phyloP scores from a whole-genome alignment of 2,797 vertebrate species.

The Typhlichthys eigenmanni region DNA sequence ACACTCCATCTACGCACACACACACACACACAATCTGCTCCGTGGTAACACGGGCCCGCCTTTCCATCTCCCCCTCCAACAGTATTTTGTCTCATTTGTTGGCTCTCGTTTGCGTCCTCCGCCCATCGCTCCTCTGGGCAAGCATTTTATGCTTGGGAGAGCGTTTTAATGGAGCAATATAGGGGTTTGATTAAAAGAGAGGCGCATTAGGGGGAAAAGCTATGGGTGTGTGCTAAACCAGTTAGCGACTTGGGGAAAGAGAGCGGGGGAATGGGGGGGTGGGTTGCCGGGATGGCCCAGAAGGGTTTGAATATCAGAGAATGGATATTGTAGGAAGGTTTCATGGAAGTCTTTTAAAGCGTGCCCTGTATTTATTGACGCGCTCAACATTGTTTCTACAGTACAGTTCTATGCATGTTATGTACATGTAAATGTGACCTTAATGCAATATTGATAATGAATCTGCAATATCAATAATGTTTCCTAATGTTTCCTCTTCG shows the following conservation, averaged over 20 bases:
- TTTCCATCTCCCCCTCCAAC: not conserved
- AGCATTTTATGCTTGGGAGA: conserved; percentile 58
- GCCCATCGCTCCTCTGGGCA: conserved; percentile 35
- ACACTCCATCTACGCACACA: conserved; percentile 17
- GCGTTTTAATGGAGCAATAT: conserved; percentile 62
- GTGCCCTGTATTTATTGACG: too few species aligned
- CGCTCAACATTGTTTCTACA: too few species aligned
- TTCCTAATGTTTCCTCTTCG: too few species aligned
- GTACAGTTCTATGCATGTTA: too few species aligned
- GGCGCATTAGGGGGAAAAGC: conserved; percentile 45
- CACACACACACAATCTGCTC: conserved; percentile 9
- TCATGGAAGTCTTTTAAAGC: too few species aligned
- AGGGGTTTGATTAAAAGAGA: conserved; percentile 61
- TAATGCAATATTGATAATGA: too few species aligned
- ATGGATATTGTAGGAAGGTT: too few species aligned
- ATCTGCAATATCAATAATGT: too few species aligned
- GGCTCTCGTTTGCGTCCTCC: conserved; percentile 40
- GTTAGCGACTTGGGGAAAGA: conserved; percentile 40
- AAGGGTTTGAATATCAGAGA: too few species aligned
- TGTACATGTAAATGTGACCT: too few species aligned
- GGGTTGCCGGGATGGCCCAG: not conserved
- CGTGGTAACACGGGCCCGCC: not conserved
- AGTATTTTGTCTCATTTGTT: conserved; percentile 45
- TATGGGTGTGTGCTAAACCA: conserved; percentile 36
- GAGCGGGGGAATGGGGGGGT: conserved; percentile 50